A percentile compares a stretch with the other conserved stretches of the same genome.
Evolutionary conservation across 2,888 invertebrate genomes (phyloP).

Genomic region (Acronicta leporina): DNA sequence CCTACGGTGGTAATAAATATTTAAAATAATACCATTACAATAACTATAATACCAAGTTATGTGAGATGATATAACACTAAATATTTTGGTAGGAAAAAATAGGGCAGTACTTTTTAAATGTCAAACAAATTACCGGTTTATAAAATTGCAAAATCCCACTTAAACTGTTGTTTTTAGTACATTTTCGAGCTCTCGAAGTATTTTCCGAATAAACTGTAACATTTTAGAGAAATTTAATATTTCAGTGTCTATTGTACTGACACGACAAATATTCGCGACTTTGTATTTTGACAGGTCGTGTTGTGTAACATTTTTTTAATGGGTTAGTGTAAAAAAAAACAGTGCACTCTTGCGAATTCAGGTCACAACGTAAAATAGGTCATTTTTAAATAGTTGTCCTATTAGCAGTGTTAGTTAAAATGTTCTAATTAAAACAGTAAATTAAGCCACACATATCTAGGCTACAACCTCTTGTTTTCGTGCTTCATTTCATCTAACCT

Average conservation of each 20-base stretch:
- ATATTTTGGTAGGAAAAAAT: conserved; percentile 37
- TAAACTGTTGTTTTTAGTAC: conserved; percentile 49
- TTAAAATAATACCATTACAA: conserved; percentile 16
- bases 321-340: conserved; percentile 73
- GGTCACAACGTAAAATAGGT: conserved; percentile 83
- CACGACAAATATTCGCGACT: conserved; percentile 72
- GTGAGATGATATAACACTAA: conserved; percentile 40
- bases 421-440: conserved; percentile 81
- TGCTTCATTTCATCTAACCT: conserved; percentile 64
- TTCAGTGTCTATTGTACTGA: conserved; percentile 71
- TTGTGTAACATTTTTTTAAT: conserved; percentile 84
- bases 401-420: conserved; percentile 80
- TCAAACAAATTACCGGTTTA: conserved; percentile 31
- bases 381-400: conserved; percentile 81
- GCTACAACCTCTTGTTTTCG: conserved; percentile 59
- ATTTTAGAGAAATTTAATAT: conserved; percentile 71
- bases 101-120: conserved; percentile 45
- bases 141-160: conserved; percentile 24
- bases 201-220: conserved; percentile 64
- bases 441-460: conserved; percentile 63
- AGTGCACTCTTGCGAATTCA: conserved; percentile 81
- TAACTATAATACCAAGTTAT: conserved; percentile 12
- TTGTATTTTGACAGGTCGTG: conserved; percentile 77
- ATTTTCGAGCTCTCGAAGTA: conserved; percentile 31
- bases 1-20: conserved; percentile 4